Base-by-base conservation (phyloP, 1,140 invertebrate genomes). In the Penaeus vannamei region DNA sequence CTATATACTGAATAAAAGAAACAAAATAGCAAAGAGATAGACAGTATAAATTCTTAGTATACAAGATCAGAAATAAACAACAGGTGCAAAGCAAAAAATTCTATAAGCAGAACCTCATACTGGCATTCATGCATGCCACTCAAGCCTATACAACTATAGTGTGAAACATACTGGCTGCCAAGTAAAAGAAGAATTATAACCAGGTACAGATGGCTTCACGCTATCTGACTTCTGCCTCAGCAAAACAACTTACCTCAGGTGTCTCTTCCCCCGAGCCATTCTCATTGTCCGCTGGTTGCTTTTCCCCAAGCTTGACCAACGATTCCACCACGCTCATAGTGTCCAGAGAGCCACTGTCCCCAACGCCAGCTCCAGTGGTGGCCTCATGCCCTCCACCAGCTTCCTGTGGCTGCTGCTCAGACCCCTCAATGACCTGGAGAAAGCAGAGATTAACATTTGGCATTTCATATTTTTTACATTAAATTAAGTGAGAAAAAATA, bases 241-340 rank as follows among this genome's bases (percentile, higher is more conserved):
- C 53, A 53, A 53, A 53, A 53, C 17, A 53, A 14, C 53, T 53
- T 72, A 91, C 90, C 87, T 91, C 90, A 23, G 90, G 32, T 36
- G 90, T 59, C 29, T 91, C 90, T 29, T 89, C 81, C 22, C 53
- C 60, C 12, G 89, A 80, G 3, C 85, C 85, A 86, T 85, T 89
- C 42, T 87, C 90, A 82, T 79, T 86, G 23, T 88, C 87, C 32
- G 84, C 84, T 4, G 86, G 86, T 17, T 88, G 90, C 66, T 91
- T 91, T 64, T 91, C 90, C 12, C 90, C 90, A 2, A 91, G 86
- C 59, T 91, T 91, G 61, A 91, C 90, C 59, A 91, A 83, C 22
- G 84, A 86, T 59, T 91, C 90, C 10, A 91, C 90, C 29, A 91
- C 90, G 80, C 90, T 91, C 90, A 91, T 91, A 76, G 90, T 91